These are phyloP conservation scores for Brachionus sp. DNA, from an alignment of 1,140 invertebrate species.

Conservation along the genomic window DNA sequence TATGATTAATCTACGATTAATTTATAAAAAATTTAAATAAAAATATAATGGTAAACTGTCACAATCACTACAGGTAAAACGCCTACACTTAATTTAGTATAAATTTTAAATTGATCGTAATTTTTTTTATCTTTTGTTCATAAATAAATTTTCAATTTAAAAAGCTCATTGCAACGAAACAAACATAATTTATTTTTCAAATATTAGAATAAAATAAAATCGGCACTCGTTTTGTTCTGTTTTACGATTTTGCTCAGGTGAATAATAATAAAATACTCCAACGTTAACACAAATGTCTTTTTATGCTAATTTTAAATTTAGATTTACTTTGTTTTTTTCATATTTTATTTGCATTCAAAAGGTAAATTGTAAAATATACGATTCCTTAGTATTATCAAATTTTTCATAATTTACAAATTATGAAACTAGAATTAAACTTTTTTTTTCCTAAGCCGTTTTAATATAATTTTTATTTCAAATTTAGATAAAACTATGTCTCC, in stretches of 20 bases:
- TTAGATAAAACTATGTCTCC: background rate
- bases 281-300: slow-evolving; percentile 12
- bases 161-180: background rate
- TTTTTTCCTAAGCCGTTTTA: background rate
- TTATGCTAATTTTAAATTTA: slow-evolving; percentile 15
- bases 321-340: background rate
- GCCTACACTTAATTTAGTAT: background rate
- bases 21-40: background rate
- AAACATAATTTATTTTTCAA: background rate
- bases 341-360: background rate
- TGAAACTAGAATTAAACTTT: background rate
- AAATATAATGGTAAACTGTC: background rate
- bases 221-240: background rate
- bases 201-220: background rate
- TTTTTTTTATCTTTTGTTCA: no score
- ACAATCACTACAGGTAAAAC: background rate
- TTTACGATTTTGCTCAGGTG: background rate
- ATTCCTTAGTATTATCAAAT: background rate
- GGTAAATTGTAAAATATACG: background rate
- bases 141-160: background rate
- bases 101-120: background rate
- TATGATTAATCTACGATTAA: background rate
- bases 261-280: background rate
- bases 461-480: background rate
- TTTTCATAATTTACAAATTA: background rate